Base-by-base conservation (phyloP, 2,113 vertebrate species). In the Gobio gobio region DNA sequence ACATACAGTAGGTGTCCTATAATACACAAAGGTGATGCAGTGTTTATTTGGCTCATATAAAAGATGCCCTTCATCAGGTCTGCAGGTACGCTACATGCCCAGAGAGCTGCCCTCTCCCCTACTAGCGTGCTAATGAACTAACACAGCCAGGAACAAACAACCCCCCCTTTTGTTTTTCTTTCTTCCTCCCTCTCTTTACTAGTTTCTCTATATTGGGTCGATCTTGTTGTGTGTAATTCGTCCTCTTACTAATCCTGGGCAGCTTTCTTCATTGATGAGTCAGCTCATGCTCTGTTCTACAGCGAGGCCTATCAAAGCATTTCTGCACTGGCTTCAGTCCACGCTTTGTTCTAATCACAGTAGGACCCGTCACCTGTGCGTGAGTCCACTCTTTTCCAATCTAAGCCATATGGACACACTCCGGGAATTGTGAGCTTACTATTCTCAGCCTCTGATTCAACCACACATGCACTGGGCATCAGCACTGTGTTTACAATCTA, bases 91-190 rank as follows among this genome's bases (percentile, higher is more conserved):
- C 75, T 10, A 59, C 77, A 61, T 80, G 76, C 78, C 61, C 61
- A 73, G 75, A 85, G 80, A 68, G 68, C 59, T 75, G 59, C 29
- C 72, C 75, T 88, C 77, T 78, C 78, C 82, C 87, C 85, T 14
- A 87, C 88, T 33, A 72, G 59, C 33, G 56, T 89, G 83, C 82
- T 89, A 89, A 89, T 89, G 86, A 89, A 89, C 86, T 78, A 76
- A 47, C 86, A 87, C 86, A 89, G 86, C 61, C 58, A 85, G 88
- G 59, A 68, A 86, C 80, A 47, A 76, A 76, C 81, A 56, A 54
- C 70, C 66, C 45, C 59, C 43, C 58, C 68, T 72, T 73, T 36
- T 54, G 64, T 54, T 29, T 78, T 58, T 26, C 75, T 80, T 40
- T 59, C 68, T 56, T 73, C 26, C 45, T 54, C 45, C 29, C 56